phyloP scores from a whole-genome alignment of 2,797 vertebrate genomes.

The Euthynnus affinis region DNA sequence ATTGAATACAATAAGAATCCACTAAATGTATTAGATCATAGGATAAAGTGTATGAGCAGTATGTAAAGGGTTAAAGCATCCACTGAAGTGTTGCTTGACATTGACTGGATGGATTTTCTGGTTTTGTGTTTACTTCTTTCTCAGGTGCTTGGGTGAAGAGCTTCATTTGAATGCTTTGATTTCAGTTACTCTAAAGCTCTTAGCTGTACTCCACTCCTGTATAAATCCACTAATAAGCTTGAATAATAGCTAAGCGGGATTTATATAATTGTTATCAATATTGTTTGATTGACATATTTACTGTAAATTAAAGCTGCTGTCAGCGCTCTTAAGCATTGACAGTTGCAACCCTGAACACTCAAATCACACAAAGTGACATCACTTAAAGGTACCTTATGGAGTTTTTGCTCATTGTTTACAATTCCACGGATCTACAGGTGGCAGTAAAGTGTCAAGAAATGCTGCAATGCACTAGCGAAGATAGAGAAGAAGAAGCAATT shows the following conservation, averaged over 20 bases:
- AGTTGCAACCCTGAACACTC: neutral
- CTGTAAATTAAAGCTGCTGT: neutral
- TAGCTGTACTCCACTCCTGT: neutral
- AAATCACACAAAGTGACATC: neutral
- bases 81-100: neutral
- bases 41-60: neutral
- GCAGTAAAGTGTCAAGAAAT: too few relatives aligned
- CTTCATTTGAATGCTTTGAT: neutral
- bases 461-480: too few relatives aligned
- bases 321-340: neutral
- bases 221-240: neutral
- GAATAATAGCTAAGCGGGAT: neutral
- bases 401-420: too few relatives aligned
- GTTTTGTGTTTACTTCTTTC: slow-evolving; percentile 9
- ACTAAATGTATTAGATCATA: neutral
- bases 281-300: slow-evolving; percentile 3
- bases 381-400: too few relatives aligned
- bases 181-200: neutral
- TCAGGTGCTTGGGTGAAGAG: slow-evolving; percentile 25
- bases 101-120: neutral
- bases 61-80: slow-evolving; percentile 1
- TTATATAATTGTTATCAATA: neutral
- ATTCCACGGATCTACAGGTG: too few relatives aligned
- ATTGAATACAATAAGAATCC: neutral
- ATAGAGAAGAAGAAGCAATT: too few relatives aligned